A percentile compares a stretch with the other conserved stretches of the same genome.
Evolutionary conservation across 2,888 invertebrate genomes (phyloP).

Genomic region (Nysson spinosus): DNA sequence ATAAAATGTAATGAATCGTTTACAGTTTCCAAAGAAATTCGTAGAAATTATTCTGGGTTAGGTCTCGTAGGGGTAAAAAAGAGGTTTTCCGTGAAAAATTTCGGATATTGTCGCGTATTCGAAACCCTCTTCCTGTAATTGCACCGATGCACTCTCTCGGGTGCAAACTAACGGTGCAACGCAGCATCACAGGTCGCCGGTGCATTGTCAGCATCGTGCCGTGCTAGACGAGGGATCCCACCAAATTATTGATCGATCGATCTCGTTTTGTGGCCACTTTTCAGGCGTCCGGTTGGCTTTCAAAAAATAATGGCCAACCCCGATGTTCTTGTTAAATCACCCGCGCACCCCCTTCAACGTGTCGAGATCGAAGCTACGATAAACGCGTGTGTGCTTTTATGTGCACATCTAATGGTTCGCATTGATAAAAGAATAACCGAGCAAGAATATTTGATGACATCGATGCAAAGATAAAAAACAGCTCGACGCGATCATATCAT

Average conservation of each 20-base stretch:
- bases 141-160: slow-evolving; percentile 26
- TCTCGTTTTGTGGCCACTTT: slow-evolving; percentile 27
- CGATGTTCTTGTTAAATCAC: slow-evolving; percentile 30
- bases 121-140: slow-evolving; percentile 22
- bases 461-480: too few species aligned
- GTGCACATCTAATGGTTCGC: too few species aligned
- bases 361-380: not conserved
- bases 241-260: slow-evolving; percentile 63
- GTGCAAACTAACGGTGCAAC: slow-evolving; percentile 25
- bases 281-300: slow-evolving; percentile 13
- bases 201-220: slow-evolving; percentile 53
- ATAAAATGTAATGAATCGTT: too few species aligned
- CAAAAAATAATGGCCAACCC: slow-evolving; percentile 36
- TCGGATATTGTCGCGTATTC: slow-evolving; percentile 1
- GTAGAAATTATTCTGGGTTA: too few species aligned
- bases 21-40: too few species aligned
- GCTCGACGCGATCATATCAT: too few species aligned
- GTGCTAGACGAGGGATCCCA: slow-evolving; percentile 30
- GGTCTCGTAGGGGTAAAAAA: too few species aligned
- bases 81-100: slow-evolving; percentile 8
- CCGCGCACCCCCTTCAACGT: not conserved
- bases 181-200: slow-evolving; percentile 9
- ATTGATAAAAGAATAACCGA: too few species aligned
- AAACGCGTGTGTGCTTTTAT: not conserved
- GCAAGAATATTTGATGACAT: too few species aligned